Base-by-base conservation (phyloP, 30 jellyfish, hydroid and myxozoan species). In the Turritopsis rubra region DNA sequence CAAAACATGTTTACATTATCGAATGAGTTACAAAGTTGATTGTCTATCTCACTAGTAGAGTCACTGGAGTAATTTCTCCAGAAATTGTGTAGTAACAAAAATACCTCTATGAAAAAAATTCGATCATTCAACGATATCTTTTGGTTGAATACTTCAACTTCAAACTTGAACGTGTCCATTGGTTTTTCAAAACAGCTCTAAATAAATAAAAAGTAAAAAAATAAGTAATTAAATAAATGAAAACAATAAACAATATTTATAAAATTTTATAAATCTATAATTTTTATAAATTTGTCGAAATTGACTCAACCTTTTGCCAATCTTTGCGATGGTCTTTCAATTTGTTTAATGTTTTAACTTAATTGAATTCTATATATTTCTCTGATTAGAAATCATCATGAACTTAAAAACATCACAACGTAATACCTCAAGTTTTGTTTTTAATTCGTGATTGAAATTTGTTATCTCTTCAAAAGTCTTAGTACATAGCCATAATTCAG, bases 131-230 rank as follows among this genome's bases (percentile, higher is more conserved):
- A 52, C 7, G 92, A 28, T 30, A 91, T 17, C 71, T 87, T 91
- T 54, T 87, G 87, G 53, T 85, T 88, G 77, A 78, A 86, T 28
- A 86, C 94, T 52, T 87, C 96, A 9, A 91, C 93, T 30, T 91
- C 91, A 60, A 91, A 26, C 52, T 81, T 83, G 75, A 86, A 91
- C 29, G 93, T 83, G 28, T 25, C 75, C 53, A 52, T 54, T 18
- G 28, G 28, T 1, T 23, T n/a, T 65, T 85, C 54, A 41, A 41
- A 41, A 41, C 60, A 41, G 25, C 30, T 16, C 29, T 75, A 85
- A 74, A 74, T 22, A 29, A 65, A 20, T 86, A 81, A 28, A 9
- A 31, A 80, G 29, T 52, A n/a, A 54, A 76, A 75, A 73, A 71
- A 0, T n/a, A 16, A 52, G 18, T 52, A 13, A 54, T 23, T 52